Evolutionary conservation across 2,888 invertebrate species (phyloP).

Genomic region (Ceraclea dissimilis): DNA sequence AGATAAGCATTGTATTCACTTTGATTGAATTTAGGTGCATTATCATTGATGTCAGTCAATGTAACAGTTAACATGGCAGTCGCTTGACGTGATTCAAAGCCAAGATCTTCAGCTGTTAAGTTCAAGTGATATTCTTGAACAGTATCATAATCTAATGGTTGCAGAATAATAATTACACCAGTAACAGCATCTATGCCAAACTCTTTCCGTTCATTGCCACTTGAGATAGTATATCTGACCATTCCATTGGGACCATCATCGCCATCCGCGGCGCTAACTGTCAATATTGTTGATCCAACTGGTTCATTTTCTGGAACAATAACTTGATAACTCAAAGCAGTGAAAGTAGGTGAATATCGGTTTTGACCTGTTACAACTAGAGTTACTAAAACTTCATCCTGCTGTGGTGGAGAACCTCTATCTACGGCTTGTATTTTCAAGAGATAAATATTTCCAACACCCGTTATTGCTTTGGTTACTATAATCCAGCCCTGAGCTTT

Average conservation of each 20-base stretch:
- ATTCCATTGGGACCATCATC: conserved; percentile 89
- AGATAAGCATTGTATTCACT: conserved; percentile 68
- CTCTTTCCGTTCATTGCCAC: conserved; percentile 72
- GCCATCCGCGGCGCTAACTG: conserved; percentile 75
- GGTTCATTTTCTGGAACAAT: conserved; percentile 89
- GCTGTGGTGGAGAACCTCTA: conserved; percentile 80
- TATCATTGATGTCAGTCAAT: conserved; percentile 89
- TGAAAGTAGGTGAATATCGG: conserved; percentile 70
- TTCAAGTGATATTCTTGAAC: conserved; percentile 78
- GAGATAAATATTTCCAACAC: conserved; percentile 57
- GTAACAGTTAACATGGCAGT: conserved; percentile 78
- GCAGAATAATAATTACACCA: conserved; percentile 73
- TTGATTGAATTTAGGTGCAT: conserved; percentile 80
- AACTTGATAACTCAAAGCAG: conserved; percentile 77
- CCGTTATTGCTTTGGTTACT: conserved; percentile 52
- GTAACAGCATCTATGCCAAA: conserved; percentile 71
- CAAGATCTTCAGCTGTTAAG: conserved; percentile 81
- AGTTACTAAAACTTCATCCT: conserved; percentile 63
- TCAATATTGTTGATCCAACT: conserved; percentile 75
- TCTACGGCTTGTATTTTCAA: conserved; percentile 72
- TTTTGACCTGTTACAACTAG: conserved; percentile 84
- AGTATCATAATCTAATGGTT: conserved; percentile 79
- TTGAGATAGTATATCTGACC: conserved; percentile 74
- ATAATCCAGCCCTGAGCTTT: conserved; percentile 75
- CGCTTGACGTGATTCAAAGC: conserved; percentile 68